Evolutionary conservation across 2,888 invertebrate species (phyloP), one percentile per base, ranked within the genome.

Genomic region (Lucinisca nassula): DNA sequence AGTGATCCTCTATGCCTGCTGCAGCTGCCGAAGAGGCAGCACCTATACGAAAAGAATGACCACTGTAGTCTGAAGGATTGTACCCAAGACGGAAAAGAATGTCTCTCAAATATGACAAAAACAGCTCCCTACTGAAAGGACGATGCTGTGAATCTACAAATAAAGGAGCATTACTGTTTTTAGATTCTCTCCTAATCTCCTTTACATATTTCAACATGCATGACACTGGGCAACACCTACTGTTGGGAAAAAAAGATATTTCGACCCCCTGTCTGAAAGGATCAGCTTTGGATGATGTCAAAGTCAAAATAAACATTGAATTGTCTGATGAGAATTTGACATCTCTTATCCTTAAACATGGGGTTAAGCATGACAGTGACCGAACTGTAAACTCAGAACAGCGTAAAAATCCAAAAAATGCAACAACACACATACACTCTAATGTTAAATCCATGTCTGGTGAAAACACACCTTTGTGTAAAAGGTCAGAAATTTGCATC

Each of bases 341-440:
- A 67, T 67, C 67, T 67, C 38, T 24, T n/a, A 61, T 51, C 17
- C 55, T 12, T 0, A 51, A 12, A 3, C 75, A 24, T 0, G 1
- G 17, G n/a, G 51, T 17, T n/a, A n/a, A n/a, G n/a, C n/a, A n/a
- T n/a, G 27, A 21, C 0, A 14, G 8, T 24, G 30, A 0, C 32
- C 21, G 38, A 58, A 61, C 32, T 10, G 81, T 81, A 24, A 81
- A 81, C 49, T 81, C 81, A 21, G 74, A 55, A 49, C 81, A 81
- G 2, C 75, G 32, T 4, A 81, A 32, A 51, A 81, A 81, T 4
- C 75, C 58, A 37, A 75, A 55, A 74, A 81, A 81, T 4, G 81
- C 81, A 21, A 81, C 35, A 10, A 45, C 21, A 37, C 30, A 75
- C n/a, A 49, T 51, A n/a, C 49, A 45, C 24, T 51, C 37, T n/a